Conservation (phyloP, 2,797 vertebrate genomes). For the Balearica regulorum region DNA sequence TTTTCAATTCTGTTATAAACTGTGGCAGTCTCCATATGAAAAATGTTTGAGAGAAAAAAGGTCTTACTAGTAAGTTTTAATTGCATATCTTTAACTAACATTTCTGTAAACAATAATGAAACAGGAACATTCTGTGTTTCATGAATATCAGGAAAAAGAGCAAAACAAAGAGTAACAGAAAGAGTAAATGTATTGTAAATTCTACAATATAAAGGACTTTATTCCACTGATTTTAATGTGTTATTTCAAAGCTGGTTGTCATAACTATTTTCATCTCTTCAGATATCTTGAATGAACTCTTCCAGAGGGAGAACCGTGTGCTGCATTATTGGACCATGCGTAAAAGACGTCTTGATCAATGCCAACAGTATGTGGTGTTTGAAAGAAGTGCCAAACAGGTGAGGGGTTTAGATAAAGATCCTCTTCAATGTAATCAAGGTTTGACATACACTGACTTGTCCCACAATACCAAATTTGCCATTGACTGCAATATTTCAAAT, state of each 20-base stretch:
- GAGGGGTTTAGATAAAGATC: background rate
- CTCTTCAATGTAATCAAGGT: background rate
- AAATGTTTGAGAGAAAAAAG: background rate
- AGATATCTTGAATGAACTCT: slow-evolving; percentile 97
- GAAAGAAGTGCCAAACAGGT: slow-evolving; percentile 98
- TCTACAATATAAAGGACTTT: background rate
- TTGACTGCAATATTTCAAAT: background rate
- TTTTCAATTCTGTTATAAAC: background rate
- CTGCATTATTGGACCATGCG: slow-evolving; percentile 98
- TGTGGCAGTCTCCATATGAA: background rate
- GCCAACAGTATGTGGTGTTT: slow-evolving; percentile 96
- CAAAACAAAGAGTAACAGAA: background rate
- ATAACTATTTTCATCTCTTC: background rate
- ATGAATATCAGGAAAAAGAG: background rate
- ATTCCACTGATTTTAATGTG: background rate
- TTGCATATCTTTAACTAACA: background rate
- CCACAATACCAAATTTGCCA: background rate
- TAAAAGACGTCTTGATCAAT: slow-evolving; percentile 94
- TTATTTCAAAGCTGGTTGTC: background rate
- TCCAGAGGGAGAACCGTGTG: slow-evolving; percentile 96
- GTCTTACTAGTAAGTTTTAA: background rate
- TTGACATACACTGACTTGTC: background rate
- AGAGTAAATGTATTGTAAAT: background rate
- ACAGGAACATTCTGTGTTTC: background rate
- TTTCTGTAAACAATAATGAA: background rate